Evolutionary conservation across 30 jellyfish, hydroid and myxozoan species (phyloP), one percentile per base, ranked within the genome.

Genomic region (Aurelia sp.): DNA sequence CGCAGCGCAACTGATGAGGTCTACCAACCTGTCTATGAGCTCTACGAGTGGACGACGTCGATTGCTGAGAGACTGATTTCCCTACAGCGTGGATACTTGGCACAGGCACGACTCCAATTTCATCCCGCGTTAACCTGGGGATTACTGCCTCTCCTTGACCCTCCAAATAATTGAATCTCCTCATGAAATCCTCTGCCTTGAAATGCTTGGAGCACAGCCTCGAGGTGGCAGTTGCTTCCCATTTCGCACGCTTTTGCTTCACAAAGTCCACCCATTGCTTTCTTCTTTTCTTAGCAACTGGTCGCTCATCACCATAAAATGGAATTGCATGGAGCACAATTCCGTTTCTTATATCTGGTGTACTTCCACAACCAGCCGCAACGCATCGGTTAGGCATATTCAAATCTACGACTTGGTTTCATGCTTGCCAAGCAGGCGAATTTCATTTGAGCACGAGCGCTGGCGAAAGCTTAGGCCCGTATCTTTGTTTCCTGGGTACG

Each of bases 341-440:
- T 35, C 87, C 87, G n/a, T 76, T 53, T 19, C 41, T 64, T 24
- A 64, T 22, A 27, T 51, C 50, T 7, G 35, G 55, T 31, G 13
- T 30, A 27, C 30, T 22, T 20, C 19, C 27, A 41, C 87, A 76
- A 18, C 60, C 30, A 13, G 17, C 85, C 4, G 55, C 85, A 18
- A 74, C 85, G 55, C 85, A 74, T 17, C 72, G 71, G n/a, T 74
- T 21, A 22, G 85, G 85, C 85, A 74, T 74, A 61, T 61, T 22
- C 27, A 5, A 12, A 44, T 44, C 55, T 44, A 44, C 55, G 55
- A 6, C 6, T 44, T 9, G 55, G 55, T 44, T 44, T 44, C 15
- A 44, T 44, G 55, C 55, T 12, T 44, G 8, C 55, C 13, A 44
- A 44, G 55, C 8, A 38, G 48, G 48, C 48, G 48, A 38, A 38